A percentile compares a stretch with the other conserved stretches of the same genome.
phyloP scores from a whole-genome alignment of 2,797 vertebrate species.

The Peromyscus melanophrys region DNA sequence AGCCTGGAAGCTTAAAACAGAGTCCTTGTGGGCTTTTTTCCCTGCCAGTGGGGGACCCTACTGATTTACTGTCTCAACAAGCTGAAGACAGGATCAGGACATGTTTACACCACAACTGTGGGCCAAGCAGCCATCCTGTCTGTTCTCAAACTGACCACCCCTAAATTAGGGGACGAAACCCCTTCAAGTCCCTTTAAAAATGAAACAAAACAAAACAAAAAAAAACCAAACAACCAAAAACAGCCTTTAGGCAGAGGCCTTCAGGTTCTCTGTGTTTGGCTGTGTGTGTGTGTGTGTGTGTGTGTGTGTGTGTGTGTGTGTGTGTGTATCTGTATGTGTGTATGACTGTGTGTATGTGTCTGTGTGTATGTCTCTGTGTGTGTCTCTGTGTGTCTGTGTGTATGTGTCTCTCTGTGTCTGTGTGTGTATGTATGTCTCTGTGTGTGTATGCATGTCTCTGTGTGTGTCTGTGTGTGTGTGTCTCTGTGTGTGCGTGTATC shows the following conservation, averaged over 20 bases:
- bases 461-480: neutral
- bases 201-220: neutral
- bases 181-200: neutral
- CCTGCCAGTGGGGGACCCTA: neutral
- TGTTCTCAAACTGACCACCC: neutral
- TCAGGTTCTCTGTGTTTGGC: neutral
- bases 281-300: neutral
- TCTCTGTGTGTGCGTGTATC: neutral
- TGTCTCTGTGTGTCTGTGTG: neutral
- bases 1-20: neutral
- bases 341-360: neutral
- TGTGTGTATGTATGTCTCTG: neutral
- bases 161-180: neutral
- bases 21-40: neutral
- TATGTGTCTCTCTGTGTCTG: neutral
- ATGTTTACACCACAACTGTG: neutral
- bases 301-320: neutral
- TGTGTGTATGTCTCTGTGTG: neutral
- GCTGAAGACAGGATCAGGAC: neutral
- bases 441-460: too few species aligned
- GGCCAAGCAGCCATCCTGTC: too few species aligned
- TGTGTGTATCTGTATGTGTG: neutral
- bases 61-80: neutral
- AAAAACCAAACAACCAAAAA: neutral
- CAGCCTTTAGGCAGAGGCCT: neutral